Base-by-base conservation (phyloP, 2,888 invertebrate species). In the Prosopocoilus inquinatus region DNA sequence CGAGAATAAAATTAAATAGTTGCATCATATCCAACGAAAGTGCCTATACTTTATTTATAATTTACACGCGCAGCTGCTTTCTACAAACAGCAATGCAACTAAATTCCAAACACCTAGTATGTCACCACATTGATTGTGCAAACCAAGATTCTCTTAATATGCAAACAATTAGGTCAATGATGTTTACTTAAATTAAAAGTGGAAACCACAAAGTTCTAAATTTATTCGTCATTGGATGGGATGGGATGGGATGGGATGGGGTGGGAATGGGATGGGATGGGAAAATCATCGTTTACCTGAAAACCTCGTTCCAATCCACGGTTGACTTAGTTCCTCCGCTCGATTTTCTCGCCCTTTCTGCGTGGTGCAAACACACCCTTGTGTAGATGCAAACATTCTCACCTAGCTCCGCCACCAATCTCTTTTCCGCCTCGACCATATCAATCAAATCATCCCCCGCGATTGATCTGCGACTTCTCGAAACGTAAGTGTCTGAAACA, bases 301-400 rank as follows among this genome's bases (percentile, higher is more conserved):
- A 88, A 44, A 93, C 83, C 67, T 87, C 84, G 61, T 84, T 79
- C 90, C 90, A 90, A 76, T 90, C 87, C 58, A 89, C 80, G 63
- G 74, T 73, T 65, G 75, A 72, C 50, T 65, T 63, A 51, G 61
- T 60, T 50, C 62, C 68, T 50, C 72, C 73, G 49, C 65, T 64
- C 32, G 70, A 67, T 69, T 77, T 76, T 15, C 77, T 78, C 9
- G 85, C 82, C 54, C 81, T 79, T 47, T 78, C 81, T 0, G 89
- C 89, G 70, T 89, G 87, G 60, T 85, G 84, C 35, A 84, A 83
- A 72, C 92, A 93, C 20, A 90, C 88, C 58, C 87, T 84, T 65
- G 90, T 89, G 68, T 89, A 88, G 64, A 93, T 82, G 72, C 92
- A 92, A 28, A 90, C 89, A 60, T 85, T 83, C 35, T 85, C 83